Evolutionary conservation across 2,888 invertebrate genomes (phyloP), one percentile per base, ranked within the genome.

Genomic region (Pharmacophagus antenor): DNA sequence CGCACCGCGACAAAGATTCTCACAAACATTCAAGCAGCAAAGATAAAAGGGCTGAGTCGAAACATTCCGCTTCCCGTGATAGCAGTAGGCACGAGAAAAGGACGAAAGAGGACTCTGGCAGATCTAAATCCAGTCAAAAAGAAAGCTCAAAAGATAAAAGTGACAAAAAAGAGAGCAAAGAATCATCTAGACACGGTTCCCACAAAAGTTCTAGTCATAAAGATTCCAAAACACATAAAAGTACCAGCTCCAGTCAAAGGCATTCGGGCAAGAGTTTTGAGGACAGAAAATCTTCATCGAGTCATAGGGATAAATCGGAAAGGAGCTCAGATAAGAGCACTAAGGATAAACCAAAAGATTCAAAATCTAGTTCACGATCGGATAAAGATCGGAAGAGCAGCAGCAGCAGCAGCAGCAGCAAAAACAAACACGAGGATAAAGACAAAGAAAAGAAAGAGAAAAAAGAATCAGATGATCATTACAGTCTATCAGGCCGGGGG

Each of bases 401-500:
- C 61, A 76, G 75, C 60, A 89, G 80, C 68, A 88, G 80, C 61
- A 91, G 81, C 59, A 80, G 73, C 61, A 76, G 75, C 60, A 89
- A 80, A 68, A 88, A 80, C 61, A 91, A 88, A 71, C 70, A 76
- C 62, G 87, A 88, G 42, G 85, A 86, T 20, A 87, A 92, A 74
- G 83, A 78, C 4, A 88, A 76, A 63, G 76, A 88, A 59, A 91
- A 90, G 67, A 85, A 89, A 56, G 83, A 81, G 21, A 92, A 91
- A 70, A 92, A 93, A 72, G 84, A 91, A 2, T 90, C 89, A 58
- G 95, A 96, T 72, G 95, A 96, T 78, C 95, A 95, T 74, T 94
- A 93, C 61, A 93, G 93, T 68, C 85, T 93, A 5, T 93, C 94
- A 41, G 92, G 92, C 0, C 94, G 94, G 71, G 92, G 91, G 12